Evolutionary conservation across 2,113 vertebrate genomes (phyloP), one percentile per base, ranked within the genome.

Genomic region (Eulacestoma nigropectus): DNA sequence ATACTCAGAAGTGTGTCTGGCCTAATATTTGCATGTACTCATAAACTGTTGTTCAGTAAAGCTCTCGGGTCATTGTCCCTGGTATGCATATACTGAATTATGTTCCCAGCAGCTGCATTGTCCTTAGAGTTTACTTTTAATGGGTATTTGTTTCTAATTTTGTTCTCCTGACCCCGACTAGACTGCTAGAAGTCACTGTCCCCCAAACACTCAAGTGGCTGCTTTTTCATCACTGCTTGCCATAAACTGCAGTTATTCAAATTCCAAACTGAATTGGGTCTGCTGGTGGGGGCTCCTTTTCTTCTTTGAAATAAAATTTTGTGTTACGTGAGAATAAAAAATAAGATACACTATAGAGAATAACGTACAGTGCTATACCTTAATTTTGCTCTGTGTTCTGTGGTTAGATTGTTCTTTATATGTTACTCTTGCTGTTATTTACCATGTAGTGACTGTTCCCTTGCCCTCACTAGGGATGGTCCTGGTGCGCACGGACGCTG

Each of bases 401-500:
- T 77, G 33, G 7, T 42, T 35, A 29, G 20, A 1, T 11, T 17
- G 39, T 22, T 46, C 4, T 47, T 39, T 17, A 0, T 46, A 0
- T 41, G 32, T 35, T 11, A 0, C 7, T 32, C 3, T 25, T 57
- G 15, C 5, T n/a, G 2, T 10, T 41, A 0, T 7, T 63, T 39
- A 1, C 53, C 26, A n/a, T 23, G 1, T 4, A 16, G 25, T 89
- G 79, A 60, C 5, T 72, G 27, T 70, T 50, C 10, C 82, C 65
- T 85, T 59, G 27, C 70, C 77, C 60, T 37, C 50, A 12, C 60
- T 70, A 99, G 98, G 98, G 50, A 99, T 99, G 98, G 98, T 99
- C 33, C 91, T 99, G 97, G 98, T 99, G 68, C 98, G 98, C 42
- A 99, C 98, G 0, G 99, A 99, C 64, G 91, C 98, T 33, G 98